Conservation (phyloP, 2,797 vertebrate species). For the Pseudomugil tenellus region DNA sequence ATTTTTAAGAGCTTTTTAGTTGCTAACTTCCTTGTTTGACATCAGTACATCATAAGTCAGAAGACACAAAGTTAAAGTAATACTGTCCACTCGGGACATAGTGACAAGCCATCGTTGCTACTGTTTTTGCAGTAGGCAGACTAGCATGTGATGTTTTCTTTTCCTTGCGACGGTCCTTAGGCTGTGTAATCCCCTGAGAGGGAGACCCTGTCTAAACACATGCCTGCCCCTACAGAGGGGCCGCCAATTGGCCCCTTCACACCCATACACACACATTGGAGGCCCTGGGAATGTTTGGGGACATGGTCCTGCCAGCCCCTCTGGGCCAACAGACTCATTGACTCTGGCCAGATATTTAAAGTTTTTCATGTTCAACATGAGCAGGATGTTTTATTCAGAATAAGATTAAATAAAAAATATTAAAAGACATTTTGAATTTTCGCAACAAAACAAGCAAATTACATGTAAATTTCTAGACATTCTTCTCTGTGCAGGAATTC, state of each 20-base stretch:
- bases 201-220: slow-evolving; percentile 79
- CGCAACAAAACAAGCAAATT: background rate
- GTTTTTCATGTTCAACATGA: slow-evolving; percentile 47
- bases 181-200: slow-evolving; percentile 78
- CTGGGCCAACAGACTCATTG: slow-evolving; percentile 66
- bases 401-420: slow-evolving; percentile 7
- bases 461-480: background rate
- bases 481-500: slow-evolving; percentile 14
- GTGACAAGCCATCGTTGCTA: slow-evolving; percentile 59
- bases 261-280: slow-evolving; percentile 44
- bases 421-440: slow-evolving; percentile 13
- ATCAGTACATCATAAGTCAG: background rate
- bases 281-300: slow-evolving; percentile 80
- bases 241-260: slow-evolving; percentile 53
- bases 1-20: background rate
- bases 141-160: slow-evolving; percentile 81
- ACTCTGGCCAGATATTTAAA: slow-evolving; percentile 74
- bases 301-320: slow-evolving; percentile 65
- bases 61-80: slow-evolving; percentile 27
- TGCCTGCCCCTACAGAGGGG: slow-evolving; percentile 60
- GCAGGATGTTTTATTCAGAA: slow-evolving; percentile 30
- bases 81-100: slow-evolving; percentile 1
- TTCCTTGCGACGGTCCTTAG: slow-evolving; percentile 74
- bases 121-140: slow-evolving; percentile 72
- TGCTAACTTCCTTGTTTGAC: background rate